Percentiles rank a stretch among this genome's conserved stretches.
Evolutionary conservation across 2,888 invertebrate species (phyloP).

Genomic region (Caenorhabditis virilis): DNA sequence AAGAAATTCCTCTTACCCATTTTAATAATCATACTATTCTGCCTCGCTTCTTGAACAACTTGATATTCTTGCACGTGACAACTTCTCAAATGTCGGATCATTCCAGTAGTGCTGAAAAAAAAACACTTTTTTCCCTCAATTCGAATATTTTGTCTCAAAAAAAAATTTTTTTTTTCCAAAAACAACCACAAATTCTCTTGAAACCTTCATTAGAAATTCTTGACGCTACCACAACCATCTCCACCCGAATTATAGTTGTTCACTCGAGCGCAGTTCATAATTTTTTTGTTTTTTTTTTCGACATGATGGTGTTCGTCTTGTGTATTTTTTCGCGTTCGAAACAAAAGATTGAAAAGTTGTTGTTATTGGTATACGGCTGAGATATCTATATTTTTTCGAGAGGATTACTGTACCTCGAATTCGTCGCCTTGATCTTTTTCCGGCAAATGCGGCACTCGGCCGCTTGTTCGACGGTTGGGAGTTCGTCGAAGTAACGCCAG

Average conservation of each 20-base stretch:
- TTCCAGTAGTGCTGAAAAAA: conserved; percentile 66
- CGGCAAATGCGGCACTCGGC: conserved; percentile 63
- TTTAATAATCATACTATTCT: conserved; percentile 51
- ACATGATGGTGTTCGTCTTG: neutral
- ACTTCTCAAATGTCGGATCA: conserved; percentile 66
- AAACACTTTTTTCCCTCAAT: neutral
- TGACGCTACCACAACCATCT: too few relatives aligned
- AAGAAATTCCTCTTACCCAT: conserved; percentile 51
- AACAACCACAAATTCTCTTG: neutral
- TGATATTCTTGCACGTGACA: conserved; percentile 63
- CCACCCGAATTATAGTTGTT: neutral
- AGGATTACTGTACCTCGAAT: conserved; percentile 57
- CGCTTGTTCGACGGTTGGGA: conserved; percentile 62
- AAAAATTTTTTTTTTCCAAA: neutral
- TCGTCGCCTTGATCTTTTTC: conserved; percentile 67
- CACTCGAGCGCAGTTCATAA: neutral
- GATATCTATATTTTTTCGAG: too few relatives aligned
- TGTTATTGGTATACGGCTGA: too few relatives aligned
- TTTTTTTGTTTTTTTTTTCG: neutral
- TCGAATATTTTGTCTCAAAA: neutral
- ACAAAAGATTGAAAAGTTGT: too few relatives aligned
- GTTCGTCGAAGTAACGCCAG: conserved; percentile 64
- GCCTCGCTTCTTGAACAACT: conserved; percentile 55
- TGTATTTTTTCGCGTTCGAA: neutral
- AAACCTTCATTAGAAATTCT: neutral